Evolutionary conservation across 2,888 invertebrate species (phyloP), one percentile per base, ranked within the genome.

Genomic region (Horisme vitalbata): DNA sequence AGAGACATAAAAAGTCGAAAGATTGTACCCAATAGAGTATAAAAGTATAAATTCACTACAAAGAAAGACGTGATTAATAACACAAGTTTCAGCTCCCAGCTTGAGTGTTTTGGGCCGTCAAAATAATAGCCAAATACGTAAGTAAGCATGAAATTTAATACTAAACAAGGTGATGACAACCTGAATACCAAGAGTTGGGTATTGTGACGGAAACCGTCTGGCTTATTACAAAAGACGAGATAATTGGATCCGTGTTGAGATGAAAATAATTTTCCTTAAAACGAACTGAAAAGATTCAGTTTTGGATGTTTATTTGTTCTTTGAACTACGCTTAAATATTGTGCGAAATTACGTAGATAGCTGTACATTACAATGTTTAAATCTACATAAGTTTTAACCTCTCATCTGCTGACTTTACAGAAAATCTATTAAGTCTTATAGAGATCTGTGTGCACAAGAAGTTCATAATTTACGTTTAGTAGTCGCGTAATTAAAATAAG

Each of bases 111-210:
- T 50, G 34, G 49, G 41, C 41, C 41, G 49, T 54, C 52, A 45
- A 45, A 52, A 47, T 57, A 57, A 50, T 49, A 52, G 31, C 49
- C 49, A 10, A 38, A 38, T 32, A 44, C 54, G 46, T 46, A 48
- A 38, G 41, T 32, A 44, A 57, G 46, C 46, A 48, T 50, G 20
- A 36, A 52, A 54, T 51, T 52, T 56, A 59, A 54, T 56, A 28
- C 45, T 21, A 38, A 39, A 53, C 45, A 49, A 56, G 33, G 50
- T 37, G 50, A 36, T 48, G 56, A 56, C 54, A 48, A 52, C 36
- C 50, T 32, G 47, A 44, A 54, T 54, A 56, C 52, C 55, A 53
- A 47, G 34, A 41, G 55, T 51, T 54, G 61, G 53, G 58, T 48
- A 52, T 39, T 53, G 52, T 55, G 48, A 54, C 55, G 55, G 53